These are phyloP conservation scores for roundworm (Caenorhabditis elegans) DNA, from an alignment of 1,140 invertebrate genomes.

Conservation along the genomic window DNA sequence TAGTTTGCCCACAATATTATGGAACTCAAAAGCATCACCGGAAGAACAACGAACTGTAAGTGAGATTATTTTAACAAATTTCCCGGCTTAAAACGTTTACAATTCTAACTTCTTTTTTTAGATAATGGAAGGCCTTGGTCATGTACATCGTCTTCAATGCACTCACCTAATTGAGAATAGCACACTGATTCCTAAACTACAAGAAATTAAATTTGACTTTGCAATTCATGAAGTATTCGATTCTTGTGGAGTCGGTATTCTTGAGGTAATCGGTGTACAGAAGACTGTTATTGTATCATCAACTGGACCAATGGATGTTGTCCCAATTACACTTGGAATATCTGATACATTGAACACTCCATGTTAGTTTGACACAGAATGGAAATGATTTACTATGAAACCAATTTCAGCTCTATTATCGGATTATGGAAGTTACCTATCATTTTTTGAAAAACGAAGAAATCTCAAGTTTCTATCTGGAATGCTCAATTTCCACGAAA, in stretches of 20 bases:
- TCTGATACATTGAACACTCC: background rate
- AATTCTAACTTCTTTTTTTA: background rate
- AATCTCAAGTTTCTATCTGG: background rate
- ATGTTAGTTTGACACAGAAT: background rate
- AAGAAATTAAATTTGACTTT: slow-evolving; percentile 31
- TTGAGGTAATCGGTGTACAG: background rate
- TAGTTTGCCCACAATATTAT: background rate
- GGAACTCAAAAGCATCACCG: background rate
- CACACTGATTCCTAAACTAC: slow-evolving; percentile 19
- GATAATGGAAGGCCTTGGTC: slow-evolving; percentile 22
- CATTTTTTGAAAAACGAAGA: background rate
- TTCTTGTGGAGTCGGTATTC: slow-evolving; percentile 27
- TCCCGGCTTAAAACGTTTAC: background rate
- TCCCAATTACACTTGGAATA: background rate
- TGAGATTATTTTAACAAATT: background rate
- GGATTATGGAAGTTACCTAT: background rate
- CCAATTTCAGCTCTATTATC: background rate
- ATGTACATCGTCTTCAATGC: slow-evolving; percentile 14
- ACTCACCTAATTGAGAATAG: background rate
- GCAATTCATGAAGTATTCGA: slow-evolving; percentile 33
- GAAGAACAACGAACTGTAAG: background rate
- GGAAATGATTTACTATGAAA: too few species aligned
- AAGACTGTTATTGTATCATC: slow-evolving; percentile 25
- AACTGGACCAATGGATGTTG: slow-evolving; percentile 6
- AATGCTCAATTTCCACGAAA: slow-evolving; percentile 3